Evolutionary conservation across 2,888 invertebrate genomes (phyloP).

Genomic region (Stenotaenia linearis): DNA sequence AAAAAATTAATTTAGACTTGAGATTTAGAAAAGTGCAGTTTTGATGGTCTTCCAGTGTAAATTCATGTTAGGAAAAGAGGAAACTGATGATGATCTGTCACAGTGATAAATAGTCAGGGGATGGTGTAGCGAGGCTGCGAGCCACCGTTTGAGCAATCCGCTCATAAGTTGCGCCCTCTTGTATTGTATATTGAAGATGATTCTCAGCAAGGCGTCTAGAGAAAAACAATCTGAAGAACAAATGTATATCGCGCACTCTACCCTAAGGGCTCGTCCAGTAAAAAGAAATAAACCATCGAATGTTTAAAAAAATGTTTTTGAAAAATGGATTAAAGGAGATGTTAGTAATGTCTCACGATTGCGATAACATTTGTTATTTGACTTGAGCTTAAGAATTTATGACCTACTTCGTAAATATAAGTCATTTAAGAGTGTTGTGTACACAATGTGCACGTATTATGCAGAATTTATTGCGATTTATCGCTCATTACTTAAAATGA

Average conservation of each 20-base stretch:
- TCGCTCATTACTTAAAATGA: no score
- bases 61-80: background rate
- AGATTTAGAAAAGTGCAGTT: background rate
- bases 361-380: background rate
- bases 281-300: background rate
- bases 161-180: conserved; percentile 24
- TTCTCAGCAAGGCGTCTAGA: conserved; percentile 13
- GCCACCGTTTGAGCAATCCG: conserved; percentile 16
- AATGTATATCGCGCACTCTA: conserved; percentile 20
- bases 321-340: conserved; percentile 11
- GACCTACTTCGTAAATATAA: background rate
- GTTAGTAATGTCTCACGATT: background rate
- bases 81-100: conserved; percentile 26
- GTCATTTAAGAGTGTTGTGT: background rate
- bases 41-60: background rate
- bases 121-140: background rate
- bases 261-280: background rate
- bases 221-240: conserved; percentile 19
- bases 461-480: background rate
- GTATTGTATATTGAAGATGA: conserved; percentile 24
- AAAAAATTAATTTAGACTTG: background rate
- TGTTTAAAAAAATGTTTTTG: background rate
- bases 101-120: conserved; percentile 8
- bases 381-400: background rate
- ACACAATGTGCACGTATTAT: background rate